phyloP scores from a whole-genome alignment of 30 jellyfish, hydroid and myxozoan species.

The Aurelia coerulea region DNA sequence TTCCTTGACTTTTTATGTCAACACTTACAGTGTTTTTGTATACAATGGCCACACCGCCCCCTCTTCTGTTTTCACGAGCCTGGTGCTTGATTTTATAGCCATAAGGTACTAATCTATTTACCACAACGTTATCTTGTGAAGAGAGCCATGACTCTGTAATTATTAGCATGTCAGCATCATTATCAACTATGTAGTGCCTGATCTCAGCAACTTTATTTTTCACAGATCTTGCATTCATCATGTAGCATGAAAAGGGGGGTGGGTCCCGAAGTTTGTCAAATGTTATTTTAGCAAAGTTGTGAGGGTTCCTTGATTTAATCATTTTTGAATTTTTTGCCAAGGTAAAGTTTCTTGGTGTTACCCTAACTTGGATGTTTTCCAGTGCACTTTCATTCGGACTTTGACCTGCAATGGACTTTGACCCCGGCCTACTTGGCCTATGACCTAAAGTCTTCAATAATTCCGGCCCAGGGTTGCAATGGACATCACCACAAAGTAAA shows the following conservation, averaged over 20 bases:
- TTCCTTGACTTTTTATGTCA: constrained; percentile 26
- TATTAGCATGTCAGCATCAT: constrained; percentile 16
- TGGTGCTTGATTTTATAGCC: constrained; percentile 16
- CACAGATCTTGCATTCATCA: constrained; percentile 19
- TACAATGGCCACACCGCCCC: constrained; percentile 38
- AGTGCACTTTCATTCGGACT: neutral
- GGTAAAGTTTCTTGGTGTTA: neutral
- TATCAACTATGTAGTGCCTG: constrained; percentile 23
- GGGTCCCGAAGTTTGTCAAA: neutral
- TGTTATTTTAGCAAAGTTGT: neutral
- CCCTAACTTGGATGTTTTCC: neutral
- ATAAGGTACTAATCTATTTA: constrained; percentile 31
- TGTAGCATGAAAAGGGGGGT: constrained; percentile 13
- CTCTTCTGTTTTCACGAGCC: constrained; percentile 13
- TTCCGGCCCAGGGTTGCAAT: constrained; percentile 44
- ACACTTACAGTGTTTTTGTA: constrained; percentile 4
- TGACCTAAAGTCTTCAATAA: constrained; percentile 33
- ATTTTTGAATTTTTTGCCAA: neutral
- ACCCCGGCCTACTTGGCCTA: constrained; percentile 34
- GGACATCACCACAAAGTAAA: constrained; percentile 49
- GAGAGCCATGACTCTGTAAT: constrained; percentile 29
- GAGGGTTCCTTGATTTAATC: neutral
- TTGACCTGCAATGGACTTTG: neutral
- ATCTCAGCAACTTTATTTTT: constrained; percentile 19
- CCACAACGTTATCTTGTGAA: constrained; percentile 16